These are phyloP conservation scores for Artibeus jamaicensis DNA, from an alignment of 2,797 vertebrate genomes.

Conservation along the genomic window DNA sequence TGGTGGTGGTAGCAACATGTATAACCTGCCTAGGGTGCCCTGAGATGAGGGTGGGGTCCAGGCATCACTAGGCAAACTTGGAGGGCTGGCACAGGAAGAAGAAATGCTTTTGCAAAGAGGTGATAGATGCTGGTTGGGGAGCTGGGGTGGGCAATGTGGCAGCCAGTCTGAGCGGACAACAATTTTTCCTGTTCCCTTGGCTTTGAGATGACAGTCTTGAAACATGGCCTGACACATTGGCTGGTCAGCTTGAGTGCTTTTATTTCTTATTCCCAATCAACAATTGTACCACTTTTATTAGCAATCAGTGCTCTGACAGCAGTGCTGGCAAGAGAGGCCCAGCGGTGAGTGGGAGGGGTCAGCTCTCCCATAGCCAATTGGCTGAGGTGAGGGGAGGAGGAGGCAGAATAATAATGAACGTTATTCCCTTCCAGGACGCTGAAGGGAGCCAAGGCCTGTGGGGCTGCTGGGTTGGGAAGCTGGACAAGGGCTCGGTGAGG, in stretches of 20 bases:
- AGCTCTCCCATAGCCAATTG: neutral
- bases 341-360: neutral
- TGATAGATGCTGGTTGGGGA: constrained; percentile 35
- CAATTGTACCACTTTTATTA: constrained; percentile 56
- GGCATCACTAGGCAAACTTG: neutral
- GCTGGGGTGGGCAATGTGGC: neutral
- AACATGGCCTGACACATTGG: constrained; percentile 48
- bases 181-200: constrained; percentile 50
- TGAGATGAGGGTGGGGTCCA: neutral
- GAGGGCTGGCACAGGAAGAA: neutral
- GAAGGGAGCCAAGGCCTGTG: neutral
- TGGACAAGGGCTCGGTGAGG: neutral
- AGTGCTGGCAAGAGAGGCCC: neutral
- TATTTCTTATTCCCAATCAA: constrained; percentile 60
- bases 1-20: neutral
- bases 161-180: neutral
- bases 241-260: constrained; percentile 60
- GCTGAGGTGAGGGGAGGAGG: neutral
- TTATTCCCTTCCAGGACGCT: neutral
- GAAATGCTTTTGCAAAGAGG: neutral
- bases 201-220: constrained; percentile 58
- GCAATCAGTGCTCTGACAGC: constrained; percentile 39
- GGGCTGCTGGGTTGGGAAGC: neutral
- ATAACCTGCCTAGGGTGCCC: neutral
- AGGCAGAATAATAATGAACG: neutral